Base-by-base conservation (phyloP, 2,888 invertebrate genomes). In the Lymantria dispar region DNA sequence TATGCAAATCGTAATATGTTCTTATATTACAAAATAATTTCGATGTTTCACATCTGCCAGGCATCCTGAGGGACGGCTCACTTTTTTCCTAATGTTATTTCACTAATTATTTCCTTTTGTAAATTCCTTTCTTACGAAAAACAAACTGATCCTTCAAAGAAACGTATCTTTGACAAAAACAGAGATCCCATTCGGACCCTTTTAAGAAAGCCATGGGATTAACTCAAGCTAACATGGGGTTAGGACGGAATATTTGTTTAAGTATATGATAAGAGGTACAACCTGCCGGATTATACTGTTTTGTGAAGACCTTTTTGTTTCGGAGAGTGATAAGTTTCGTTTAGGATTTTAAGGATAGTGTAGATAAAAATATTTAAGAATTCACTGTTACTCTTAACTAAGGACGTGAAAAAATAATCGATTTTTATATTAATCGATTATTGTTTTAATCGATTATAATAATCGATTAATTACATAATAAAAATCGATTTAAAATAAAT, bases 171-270 rank as follows among this genome's bases (percentile, higher is more conserved):
- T 22, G 42, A 42, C 44, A 47, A 56, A 64, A 60, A 62, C 51
- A 47, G 5, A 45, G 38, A 39, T 9, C 50, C 45, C 37, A n/a
- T 42, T 7, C 43, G 14, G 48, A 56, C 63, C 55, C 61, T 61
- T 55, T 55, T 48, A 60, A 55, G 53, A 58, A 61, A 54, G 40
- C 53, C 45, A 43, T 12, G 13, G 60, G 62, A 56, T 64, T 67
- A 58, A 42, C 22, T 33, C 15, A 41, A 45, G 36, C 41, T 58
- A 55, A 62, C 56, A 52, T 39, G 47, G 53, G 52, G 60, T 56
- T 60, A 56, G 55, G 47, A 47, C 58, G 56, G 58, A 62, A 75
- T 75, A 70, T 74, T 75, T 73, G 73, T 68, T 57, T 60, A 64
- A 69, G 69, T 62, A 65, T 58, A 59, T 39, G 75, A 76, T 76